Evolutionary conservation across 2,113 vertebrate species (phyloP), one percentile per base, ranked within the genome.

Genomic region (Ptyas mucosa): DNA sequence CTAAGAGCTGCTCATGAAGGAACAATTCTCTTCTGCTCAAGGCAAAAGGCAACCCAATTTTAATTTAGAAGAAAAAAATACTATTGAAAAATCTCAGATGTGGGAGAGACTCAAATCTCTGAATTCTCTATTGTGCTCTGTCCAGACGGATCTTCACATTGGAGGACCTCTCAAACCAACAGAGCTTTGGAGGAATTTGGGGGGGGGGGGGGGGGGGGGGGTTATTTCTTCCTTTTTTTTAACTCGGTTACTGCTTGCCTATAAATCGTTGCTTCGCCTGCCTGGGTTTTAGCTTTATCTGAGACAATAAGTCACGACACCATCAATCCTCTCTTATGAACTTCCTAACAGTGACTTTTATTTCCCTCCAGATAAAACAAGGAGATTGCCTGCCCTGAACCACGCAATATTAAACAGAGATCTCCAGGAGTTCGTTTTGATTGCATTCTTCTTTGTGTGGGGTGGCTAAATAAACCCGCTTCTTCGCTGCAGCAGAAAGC

Each of bases 281-380:
- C 52, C 55, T 43, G 54, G 39, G 75, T 91, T 91, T 89, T 86
- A 29, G 34, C 55, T 87, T 87, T 89, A 86, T 90, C 88, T 88
- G 23, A 89, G 75, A 49, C 90, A 92, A 90, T 89, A 92, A 86
- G 87, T 53, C 11, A 26, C 64, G 55, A 49, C 90, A 26, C 90
- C 52, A 92, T 94, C 93, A 92, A 75, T 92, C 90, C 93, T 92
- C 39, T 58, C 88, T 54, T 87, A 92, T 90, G 51, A 94, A 89
- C 90, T 88, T 94, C 75, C 1, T 81, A 8, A 75, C 55, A 55
- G 75, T 87, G 55, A 24, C 88, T 85, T 91, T 94, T 89, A 94
- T 94, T 90, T 90, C 93, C 90, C 90, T 64, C 93, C 61, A 91
- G 90, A 91, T 92, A 92, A 87, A 94, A 87, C 69, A 89, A 92